phyloP scores from a whole-genome alignment of 2,888 invertebrate species.

The Strigamia maritima region DNA sequence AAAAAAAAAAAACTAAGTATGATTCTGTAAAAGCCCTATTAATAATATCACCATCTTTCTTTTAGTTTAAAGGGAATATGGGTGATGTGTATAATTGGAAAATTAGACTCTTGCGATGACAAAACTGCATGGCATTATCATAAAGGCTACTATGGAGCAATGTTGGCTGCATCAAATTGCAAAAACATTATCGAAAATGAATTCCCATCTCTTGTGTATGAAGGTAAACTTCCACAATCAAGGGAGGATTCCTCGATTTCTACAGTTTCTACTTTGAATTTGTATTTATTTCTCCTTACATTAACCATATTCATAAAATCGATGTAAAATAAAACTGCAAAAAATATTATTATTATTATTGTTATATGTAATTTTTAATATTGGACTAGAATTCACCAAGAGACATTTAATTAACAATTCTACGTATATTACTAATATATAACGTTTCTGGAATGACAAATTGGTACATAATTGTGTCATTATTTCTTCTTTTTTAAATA shows the following conservation, averaged over 20 bases:
- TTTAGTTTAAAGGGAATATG: not conserved
- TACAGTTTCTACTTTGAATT: not conserved
- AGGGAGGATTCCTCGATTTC: not conserved
- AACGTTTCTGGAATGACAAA: too few relatives aligned
- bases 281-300: not conserved
- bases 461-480: too few relatives aligned
- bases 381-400: too few relatives aligned
- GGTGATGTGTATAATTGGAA: not conserved
- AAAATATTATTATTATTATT: too few relatives aligned
- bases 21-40: too few relatives aligned
- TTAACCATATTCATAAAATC: not conserved
- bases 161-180: not conserved
- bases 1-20: too few relatives aligned
- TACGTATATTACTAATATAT: too few relatives aligned
- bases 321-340: too few relatives aligned
- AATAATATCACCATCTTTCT: too few relatives aligned
- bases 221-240: not conserved
- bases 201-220: not conserved
- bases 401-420: too few relatives aligned
- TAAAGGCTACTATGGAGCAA: not conserved
- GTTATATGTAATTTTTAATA: too few relatives aligned
- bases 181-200: not conserved
- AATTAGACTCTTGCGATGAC: not conserved
- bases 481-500: too few relatives aligned
- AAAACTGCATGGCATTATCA: not conserved